Conservation (phyloP, 1,140 invertebrate genomes). For the Drosophila virilis region DNA sequence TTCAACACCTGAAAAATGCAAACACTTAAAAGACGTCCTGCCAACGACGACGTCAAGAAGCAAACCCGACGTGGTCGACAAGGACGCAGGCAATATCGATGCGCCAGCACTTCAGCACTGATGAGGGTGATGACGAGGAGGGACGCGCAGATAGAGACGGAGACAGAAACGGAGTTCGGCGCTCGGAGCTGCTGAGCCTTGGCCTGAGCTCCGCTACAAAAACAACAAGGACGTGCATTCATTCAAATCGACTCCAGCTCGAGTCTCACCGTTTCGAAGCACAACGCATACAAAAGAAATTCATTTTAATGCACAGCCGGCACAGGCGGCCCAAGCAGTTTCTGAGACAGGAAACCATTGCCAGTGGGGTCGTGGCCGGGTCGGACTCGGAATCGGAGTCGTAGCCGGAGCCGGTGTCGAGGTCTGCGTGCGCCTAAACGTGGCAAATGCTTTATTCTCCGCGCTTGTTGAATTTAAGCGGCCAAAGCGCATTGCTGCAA, state of each 20-base stretch:
- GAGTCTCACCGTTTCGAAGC: conserved; percentile 27
- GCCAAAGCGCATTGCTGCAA: conserved; percentile 66
- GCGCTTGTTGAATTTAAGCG: conserved; percentile 64
- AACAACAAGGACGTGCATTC: conserved; percentile 64
- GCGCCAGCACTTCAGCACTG: conserved; percentile 29
- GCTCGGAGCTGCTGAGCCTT: conserved; percentile 10
- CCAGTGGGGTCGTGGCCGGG: conserved; percentile 7
- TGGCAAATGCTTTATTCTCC: conserved; percentile 59
- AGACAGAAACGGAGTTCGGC: not conserved
- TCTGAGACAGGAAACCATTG: conserved; percentile 12
- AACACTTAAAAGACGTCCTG: conserved; percentile 72
- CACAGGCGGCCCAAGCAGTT: conserved; percentile 11
- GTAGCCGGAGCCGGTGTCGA: conserved; percentile 37
- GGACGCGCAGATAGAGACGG: not conserved
- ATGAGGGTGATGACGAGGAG: conserved; percentile 38
- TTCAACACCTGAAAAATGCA: conserved; percentile 79
- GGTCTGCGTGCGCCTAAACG: conserved; percentile 75
- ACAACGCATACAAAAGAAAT: conserved; percentile 69
- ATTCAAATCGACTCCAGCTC: conserved; percentile 67
- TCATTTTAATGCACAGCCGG: conserved; percentile 73
- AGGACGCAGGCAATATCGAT: conserved; percentile 48
- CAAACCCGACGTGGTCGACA: conserved; percentile 33
- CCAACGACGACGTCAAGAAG: conserved; percentile 40
- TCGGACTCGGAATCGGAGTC: not conserved
- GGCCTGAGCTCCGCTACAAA: conserved; percentile 21